Base-by-base conservation (phyloP, 64 coral and sea anemone species). In the Anthopleura sola region DNA sequence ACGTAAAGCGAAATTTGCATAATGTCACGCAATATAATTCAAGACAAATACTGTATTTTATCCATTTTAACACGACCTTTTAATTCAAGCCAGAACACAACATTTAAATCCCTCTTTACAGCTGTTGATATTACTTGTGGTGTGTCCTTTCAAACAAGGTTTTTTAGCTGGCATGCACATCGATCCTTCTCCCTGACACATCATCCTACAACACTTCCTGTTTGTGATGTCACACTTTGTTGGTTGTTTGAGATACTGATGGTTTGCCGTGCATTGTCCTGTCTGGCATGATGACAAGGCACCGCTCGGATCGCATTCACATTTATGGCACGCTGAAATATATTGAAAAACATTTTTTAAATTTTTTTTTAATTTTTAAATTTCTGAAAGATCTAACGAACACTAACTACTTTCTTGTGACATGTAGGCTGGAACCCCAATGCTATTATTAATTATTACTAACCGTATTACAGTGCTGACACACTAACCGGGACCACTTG, bases 31-130 rank as follows among this genome's bases (percentile, higher is more conserved):
- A 53, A 53, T 48, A 48, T 48, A 5, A 48, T 48, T 48, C 46
- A n/a, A n/a, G n/a, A n/a, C n/a, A n/a, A n/a, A n/a, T n/a, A n/a
- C n/a, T n/a, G n/a, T n/a, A n/a, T n/a, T n/a, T n/a, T n/a, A 44
- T 44, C 40, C 40, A 44, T 44, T 44, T 44, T 44, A 44, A 44
- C 40, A 44, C 40, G 40, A 44, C 40, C 40, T 44, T 44, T 44
- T 6, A 53, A 1, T 62, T 62, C 24, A 24, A 62, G 5, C 7
- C n/a, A 26, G 58, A n/a, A 62, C 58, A 75, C 90, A 92, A 28
- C 90, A 92, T 39, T 87, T 92, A 49, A 57, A 92, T 12, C 90
- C 90, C 16, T n/a, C 28, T 58, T 87, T 92, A 82, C 90, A 92
- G 12, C 78, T 66, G 0, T 56, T 83, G 23, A 6, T 18, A 19